Evolutionary conservation across 2,113 vertebrate species (phyloP).

Genomic region (Alethe castanea): DNA sequence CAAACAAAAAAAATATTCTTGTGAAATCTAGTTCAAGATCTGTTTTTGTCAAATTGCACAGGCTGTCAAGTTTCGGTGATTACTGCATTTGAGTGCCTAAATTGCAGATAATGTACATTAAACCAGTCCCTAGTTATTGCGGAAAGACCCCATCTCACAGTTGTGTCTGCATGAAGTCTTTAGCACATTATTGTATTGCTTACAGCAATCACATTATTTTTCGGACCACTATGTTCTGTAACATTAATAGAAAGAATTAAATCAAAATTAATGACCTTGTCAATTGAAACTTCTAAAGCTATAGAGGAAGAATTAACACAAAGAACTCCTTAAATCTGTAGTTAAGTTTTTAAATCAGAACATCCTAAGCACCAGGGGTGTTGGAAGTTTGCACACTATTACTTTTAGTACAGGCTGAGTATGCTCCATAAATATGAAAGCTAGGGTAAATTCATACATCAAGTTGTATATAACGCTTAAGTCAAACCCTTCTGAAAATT

Average conservation of each 20-base stretch:
- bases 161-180: background rate
- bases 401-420: background rate
- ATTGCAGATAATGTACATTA: background rate
- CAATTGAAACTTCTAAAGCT: background rate
- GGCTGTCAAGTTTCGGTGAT: background rate
- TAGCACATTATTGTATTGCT: background rate
- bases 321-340: background rate
- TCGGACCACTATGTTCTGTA: background rate
- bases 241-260: background rate
- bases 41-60: background rate
- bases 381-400: background rate
- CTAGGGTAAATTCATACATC: background rate
- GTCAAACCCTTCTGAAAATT: background rate
- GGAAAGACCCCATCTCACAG: background rate
- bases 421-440: background rate
- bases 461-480: background rate
- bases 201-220: slow-evolving; percentile 14
- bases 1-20: background rate
- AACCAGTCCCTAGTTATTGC: background rate
- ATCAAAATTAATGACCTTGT: slow-evolving; percentile 2
- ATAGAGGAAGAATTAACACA: background rate
- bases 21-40: background rate
- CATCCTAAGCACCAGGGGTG: background rate
- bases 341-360: background rate
- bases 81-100: background rate